phyloP scores from a whole-genome alignment of 2,888 invertebrate species.

The Ormyrus rosae region DNA sequence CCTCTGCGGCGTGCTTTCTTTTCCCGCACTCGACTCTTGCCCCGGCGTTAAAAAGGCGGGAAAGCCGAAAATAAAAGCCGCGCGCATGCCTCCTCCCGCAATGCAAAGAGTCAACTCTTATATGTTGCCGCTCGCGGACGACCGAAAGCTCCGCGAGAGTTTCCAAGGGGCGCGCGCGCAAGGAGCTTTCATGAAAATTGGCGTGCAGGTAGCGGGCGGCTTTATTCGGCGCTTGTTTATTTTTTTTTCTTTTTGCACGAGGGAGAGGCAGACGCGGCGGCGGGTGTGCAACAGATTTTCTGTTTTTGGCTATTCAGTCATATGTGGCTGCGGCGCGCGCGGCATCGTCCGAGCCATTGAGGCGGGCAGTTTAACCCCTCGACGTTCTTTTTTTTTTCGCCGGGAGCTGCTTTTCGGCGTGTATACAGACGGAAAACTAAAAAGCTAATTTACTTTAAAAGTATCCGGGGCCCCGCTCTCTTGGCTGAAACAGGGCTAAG shows the following conservation, averaged over 20 bases:
- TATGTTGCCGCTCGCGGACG: slow-evolving; percentile 12
- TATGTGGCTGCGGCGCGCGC: slow-evolving; percentile 64
- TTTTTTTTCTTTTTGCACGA: slow-evolving; percentile 8
- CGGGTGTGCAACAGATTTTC: slow-evolving; percentile 64
- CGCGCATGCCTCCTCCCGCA: neutral
- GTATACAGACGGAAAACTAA: slow-evolving; percentile 70
- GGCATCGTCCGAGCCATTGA: slow-evolving; percentile 60
- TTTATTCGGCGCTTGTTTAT: slow-evolving; percentile 6
- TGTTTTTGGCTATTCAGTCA: slow-evolving; percentile 72
- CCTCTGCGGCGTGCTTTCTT: slow-evolving; percentile 26
- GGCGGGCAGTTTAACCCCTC: slow-evolving; percentile 68
- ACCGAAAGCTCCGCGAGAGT: slow-evolving; percentile 8
- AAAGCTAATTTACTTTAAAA: slow-evolving; percentile 76
- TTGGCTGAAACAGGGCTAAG: slow-evolving; percentile 49
- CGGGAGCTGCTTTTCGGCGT: slow-evolving; percentile 67
- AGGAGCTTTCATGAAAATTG: slow-evolving; percentile 66
- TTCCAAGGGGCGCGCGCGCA: neutral
- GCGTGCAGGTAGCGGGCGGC: slow-evolving; percentile 45
- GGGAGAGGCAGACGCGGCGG: slow-evolving; percentile 41
- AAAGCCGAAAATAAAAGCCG: neutral
- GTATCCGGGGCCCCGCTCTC: slow-evolving; percentile 64
- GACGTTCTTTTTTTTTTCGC: slow-evolving; percentile 60
- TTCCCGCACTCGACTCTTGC: neutral
- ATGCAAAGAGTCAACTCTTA: slow-evolving; percentile 39
- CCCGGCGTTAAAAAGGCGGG: slow-evolving; percentile 15